phyloP scores from a whole-genome alignment of 2,888 invertebrate genomes.

The Heliconius ismenius region DNA sequence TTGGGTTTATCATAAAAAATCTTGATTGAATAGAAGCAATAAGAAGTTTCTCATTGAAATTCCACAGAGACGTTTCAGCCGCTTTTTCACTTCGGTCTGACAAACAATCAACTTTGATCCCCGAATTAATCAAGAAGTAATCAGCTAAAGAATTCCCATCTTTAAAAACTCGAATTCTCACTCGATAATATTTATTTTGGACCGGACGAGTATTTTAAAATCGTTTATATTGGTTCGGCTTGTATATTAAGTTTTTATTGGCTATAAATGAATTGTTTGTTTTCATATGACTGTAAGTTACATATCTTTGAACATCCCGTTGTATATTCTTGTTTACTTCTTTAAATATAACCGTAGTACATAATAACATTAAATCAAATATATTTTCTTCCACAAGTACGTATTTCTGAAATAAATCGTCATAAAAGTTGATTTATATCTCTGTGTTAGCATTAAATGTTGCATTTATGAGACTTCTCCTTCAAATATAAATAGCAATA shows the following conservation, averaged over 20 bases:
- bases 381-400: neutral
- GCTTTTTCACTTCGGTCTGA: slow-evolving; percentile 33
- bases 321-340: neutral
- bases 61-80: slow-evolving; percentile 29
- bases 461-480: slow-evolving; percentile 15
- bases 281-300: neutral
- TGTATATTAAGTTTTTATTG: slow-evolving; percentile 21
- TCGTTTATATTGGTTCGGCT: slow-evolving; percentile 10
- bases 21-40: slow-evolving; percentile 21
- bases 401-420: neutral
- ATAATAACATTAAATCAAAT: neutral
- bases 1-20: neutral
- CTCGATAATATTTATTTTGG: slow-evolving; percentile 16
- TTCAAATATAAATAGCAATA: neutral
- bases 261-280: neutral
- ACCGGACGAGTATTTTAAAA: slow-evolving; percentile 4
- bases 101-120: slow-evolving; percentile 38
- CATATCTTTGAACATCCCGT: neutral
- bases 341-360: neutral
- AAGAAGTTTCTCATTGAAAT: slow-evolving; percentile 34
- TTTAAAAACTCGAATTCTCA: slow-evolving; percentile 10
- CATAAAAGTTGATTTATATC: neutral
- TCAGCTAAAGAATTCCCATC: slow-evolving; percentile 28
- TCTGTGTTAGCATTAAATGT: neutral
- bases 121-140: slow-evolving; percentile 36